Conservation (phyloP, 2,888 invertebrate genomes). For the Aleiodes alternator region DNA sequence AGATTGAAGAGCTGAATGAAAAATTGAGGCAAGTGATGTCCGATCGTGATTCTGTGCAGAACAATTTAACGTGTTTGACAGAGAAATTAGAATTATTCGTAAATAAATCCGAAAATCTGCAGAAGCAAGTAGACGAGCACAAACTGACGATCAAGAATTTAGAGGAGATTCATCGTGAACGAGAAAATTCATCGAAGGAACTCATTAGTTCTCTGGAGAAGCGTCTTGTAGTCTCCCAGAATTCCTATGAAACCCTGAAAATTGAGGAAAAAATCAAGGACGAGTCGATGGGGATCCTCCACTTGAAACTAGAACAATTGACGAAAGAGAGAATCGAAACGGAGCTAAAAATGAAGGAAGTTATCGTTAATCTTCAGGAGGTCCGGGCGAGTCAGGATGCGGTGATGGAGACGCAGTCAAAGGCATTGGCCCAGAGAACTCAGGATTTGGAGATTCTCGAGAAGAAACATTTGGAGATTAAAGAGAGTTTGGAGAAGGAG, state of each 20-base stretch:
- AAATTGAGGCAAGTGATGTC: conserved; percentile 55
- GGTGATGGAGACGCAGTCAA: conserved; percentile 59
- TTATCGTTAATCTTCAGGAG: conserved; percentile 63
- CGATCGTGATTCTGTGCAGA: conserved; percentile 1
- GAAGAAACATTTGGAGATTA: conserved; percentile 48
- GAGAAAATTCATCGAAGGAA: conserved; percentile 33
- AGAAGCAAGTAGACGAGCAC: conserved; percentile 27
- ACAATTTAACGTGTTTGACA: conserved; percentile 33
- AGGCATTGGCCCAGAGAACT: conserved; percentile 61
- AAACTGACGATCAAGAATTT: conserved; percentile 37
- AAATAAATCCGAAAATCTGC: background rate
- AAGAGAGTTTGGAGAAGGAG: conserved; percentile 50
- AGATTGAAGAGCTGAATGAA: background rate
- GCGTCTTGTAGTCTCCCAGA: conserved; percentile 51
- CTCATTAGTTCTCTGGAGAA: conserved; percentile 42
- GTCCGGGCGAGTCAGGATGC: conserved; percentile 61
- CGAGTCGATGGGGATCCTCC: conserved; percentile 53
- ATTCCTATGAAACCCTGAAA: conserved; percentile 49
- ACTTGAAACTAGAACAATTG: conserved; percentile 56
- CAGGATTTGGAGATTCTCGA: conserved; percentile 52
- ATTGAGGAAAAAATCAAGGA: conserved; percentile 58
- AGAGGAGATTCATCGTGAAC: conserved; percentile 25
- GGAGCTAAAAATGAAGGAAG: conserved; percentile 63
- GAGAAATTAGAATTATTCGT: background rate
- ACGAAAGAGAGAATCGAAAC: conserved; percentile 57